Evolutionary conservation across 2,888 invertebrate species (phyloP), one percentile per base, ranked within the genome.

Genomic region (Stenodema calcarata): DNA sequence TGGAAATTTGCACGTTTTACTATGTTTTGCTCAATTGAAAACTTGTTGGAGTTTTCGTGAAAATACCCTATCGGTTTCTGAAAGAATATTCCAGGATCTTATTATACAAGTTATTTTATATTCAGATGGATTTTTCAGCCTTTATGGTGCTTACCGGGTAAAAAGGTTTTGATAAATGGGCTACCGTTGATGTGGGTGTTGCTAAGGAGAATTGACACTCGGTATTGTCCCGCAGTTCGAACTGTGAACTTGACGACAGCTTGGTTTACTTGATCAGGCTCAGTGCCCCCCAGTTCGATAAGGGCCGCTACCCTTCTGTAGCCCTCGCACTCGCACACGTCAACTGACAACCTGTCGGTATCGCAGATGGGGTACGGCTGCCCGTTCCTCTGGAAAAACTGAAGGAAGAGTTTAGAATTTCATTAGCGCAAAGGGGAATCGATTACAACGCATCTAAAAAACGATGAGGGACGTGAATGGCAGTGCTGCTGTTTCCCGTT

Each of bases 321-420:
- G 1, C 89, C 89, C 73, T 95, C 95, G 88, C 96, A 96, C 90
- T 97, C 96, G 86, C 95, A 95, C 90, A 98, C 96, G 92, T 96
- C 95, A 89, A 98, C 95, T 90, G 95, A 94, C 89, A 98, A 94
- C 91, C 96, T 95, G 92, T 98, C 98, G 88, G 96, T 96, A 93
- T 97, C 97, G 92, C 97, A 97, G 91, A 98, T 95, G 89, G 97
- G 97, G 93, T 98, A 98, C 89, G 98, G 96, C 91, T 97, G 96
- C 30, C 98, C 97, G 91, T 98, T 98, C 89, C 97, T 94, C 92
- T 97, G 97, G 92, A 94, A 97, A 92, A 97, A 97, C 93, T 95
- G 93, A 90, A 47, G 12, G 47, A 12, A 47, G 47, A 12, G 16
- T 16, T 14, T 12, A 7, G 2, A 47, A 47, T 47, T 47, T 47